Conservation (phyloP, 2,888 invertebrate species). For the Trachelus stipa region DNA sequence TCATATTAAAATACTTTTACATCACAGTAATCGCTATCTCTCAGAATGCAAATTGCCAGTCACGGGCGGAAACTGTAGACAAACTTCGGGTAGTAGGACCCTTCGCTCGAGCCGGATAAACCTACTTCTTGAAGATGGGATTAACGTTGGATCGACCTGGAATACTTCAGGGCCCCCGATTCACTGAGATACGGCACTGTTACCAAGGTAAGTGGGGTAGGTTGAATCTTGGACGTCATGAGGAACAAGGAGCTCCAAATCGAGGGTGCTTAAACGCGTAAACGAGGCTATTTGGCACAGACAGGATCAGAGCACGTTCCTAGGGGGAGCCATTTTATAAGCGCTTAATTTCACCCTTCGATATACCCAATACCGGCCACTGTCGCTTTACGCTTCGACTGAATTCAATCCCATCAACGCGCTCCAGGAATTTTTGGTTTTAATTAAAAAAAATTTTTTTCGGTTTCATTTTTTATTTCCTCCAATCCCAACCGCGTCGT, state of each 20-base stretch:
- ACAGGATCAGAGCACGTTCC: slow-evolving; percentile 31
- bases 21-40: background rate
- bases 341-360: slow-evolving; percentile 48
- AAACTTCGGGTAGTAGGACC: background rate
- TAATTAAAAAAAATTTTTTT: background rate
- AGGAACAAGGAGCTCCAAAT: slow-evolving; percentile 34
- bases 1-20: background rate
- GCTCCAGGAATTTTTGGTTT: background rate
- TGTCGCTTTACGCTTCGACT: background rate
- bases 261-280: slow-evolving; percentile 51
- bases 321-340: slow-evolving; percentile 48
- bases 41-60: background rate
- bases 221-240: slow-evolving; percentile 39
- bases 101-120: background rate
- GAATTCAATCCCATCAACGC: background rate
- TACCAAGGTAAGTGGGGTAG: slow-evolving; percentile 26
- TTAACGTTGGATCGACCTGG: background rate
- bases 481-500: background rate
- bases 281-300: slow-evolving; percentile 36
- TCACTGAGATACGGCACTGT: slow-evolving; percentile 4
- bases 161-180: background rate
- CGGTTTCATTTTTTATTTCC: background rate
- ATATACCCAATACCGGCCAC: slow-evolving; percentile 3
- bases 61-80: background rate
- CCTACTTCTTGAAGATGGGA: background rate